Base-by-base conservation (phyloP, 2,888 invertebrate species). In the Dicyrtomina minuta region DNA sequence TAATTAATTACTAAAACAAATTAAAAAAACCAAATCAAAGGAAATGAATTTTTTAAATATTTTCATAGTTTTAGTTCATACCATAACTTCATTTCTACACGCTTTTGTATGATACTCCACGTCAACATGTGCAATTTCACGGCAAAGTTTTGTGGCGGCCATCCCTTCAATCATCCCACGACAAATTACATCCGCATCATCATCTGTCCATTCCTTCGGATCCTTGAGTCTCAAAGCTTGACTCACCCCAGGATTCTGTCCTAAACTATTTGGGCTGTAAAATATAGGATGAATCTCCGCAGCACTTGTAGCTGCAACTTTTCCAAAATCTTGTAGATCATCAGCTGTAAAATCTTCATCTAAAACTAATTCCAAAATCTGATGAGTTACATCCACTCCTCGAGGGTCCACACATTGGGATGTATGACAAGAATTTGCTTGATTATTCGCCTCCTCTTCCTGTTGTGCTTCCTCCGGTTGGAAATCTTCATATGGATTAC, bases 171-270 rank as follows among this genome's bases (percentile, higher is more conserved):
- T 78, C 55, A 76, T 62, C 26, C 75, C 75, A 62, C 77, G 64
- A 60, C 78, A 79, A 59, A 75, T 75, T 15, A 75, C 70, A 62
- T 76, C 76, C 12, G 79, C 78, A 56, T 76, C 74, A 70, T 78
- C 76, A 4, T 75, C 74, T 13, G 75, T 75, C 68, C 77, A 74
- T 27, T 73, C 75, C 1, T 66, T 51, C 12, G 70, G 62, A 12
- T 72, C 17, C 2, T 39, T 27, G 15, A 41, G 53, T 0, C 66
- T 53, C n/a, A 75, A 51, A 10, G 72, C 68, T n/a, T n/a, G n/a
- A n/a, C n/a, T n/a, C n/a, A n/a, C n/a, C n/a, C n/a, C n/a, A 24
- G 60, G 58, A 43, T 71, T 66, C 24, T 68, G 46, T 4, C 64
- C 41, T 4, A 68, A 46, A 12, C 72, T 71, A 39, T 43, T 53